These are phyloP conservation scores for Oreohelix idahoensis DNA, from an alignment of 1,140 invertebrate genomes.

Conservation along the genomic window DNA sequence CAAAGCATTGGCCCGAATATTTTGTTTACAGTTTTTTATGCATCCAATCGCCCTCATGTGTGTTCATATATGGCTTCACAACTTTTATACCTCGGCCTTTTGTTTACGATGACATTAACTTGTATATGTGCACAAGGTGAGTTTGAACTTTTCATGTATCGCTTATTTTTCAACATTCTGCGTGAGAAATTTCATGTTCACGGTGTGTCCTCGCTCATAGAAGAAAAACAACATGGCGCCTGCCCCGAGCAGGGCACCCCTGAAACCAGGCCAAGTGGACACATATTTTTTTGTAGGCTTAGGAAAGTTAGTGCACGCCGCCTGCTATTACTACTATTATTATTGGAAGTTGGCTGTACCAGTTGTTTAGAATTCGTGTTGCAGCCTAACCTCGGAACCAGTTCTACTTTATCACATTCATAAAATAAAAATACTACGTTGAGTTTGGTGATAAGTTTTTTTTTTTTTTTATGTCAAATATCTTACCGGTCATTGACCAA, in stretches of 20 bases:
- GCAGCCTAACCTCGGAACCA: background rate
- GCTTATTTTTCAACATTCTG: constrained; percentile 35
- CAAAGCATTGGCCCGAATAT: constrained; percentile 48
- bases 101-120: constrained; percentile 50
- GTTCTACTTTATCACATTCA: background rate
- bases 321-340: background rate
- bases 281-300: constrained; percentile 24
- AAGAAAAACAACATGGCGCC: constrained; percentile 52
- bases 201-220: constrained; percentile 45
- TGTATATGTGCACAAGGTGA: constrained; percentile 44
- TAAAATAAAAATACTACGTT: too few species aligned
- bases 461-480: too few species aligned
- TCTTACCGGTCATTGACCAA: too few species aligned
- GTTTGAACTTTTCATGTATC: constrained; percentile 33
- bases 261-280: constrained; percentile 38
- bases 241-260: constrained; percentile 45
- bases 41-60: constrained; percentile 50
- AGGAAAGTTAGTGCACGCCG: background rate
- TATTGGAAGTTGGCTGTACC: background rate
- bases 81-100: constrained; percentile 50
- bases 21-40: constrained; percentile 52
- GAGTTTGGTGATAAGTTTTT: too few species aligned
- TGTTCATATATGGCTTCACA: constrained; percentile 51
- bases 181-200: constrained; percentile 19
- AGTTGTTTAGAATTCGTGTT: background rate